Percentiles rank a stretch among this genome's conserved stretches.
phyloP scores from a whole-genome alignment of 2,797 vertebrate species.

The Zalophus californianus region DNA sequence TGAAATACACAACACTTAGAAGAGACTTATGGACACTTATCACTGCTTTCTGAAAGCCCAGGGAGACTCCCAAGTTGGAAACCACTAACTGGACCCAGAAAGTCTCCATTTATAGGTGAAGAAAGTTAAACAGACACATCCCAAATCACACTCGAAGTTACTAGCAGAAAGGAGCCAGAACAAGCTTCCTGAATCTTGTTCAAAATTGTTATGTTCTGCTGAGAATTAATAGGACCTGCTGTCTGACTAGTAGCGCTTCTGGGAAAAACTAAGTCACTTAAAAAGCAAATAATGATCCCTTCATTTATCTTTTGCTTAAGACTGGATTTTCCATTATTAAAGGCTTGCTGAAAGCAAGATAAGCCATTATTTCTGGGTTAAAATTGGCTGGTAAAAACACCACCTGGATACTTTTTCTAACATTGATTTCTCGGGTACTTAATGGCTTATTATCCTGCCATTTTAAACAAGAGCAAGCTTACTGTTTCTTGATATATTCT shows the following conservation, averaged over 20 bases:
- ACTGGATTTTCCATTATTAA: conserved; percentile 38
- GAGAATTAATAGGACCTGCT: neutral
- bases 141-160: neutral
- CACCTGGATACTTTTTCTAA: neutral
- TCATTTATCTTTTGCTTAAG: conserved; percentile 64
- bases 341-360: conserved; percentile 26
- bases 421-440: neutral
- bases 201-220: neutral
- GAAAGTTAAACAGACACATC: neutral
- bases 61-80: neutral
- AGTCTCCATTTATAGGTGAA: neutral
- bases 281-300: conserved; percentile 45
- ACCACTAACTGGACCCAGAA: neutral
- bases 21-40: neutral
- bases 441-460: conserved; percentile 43
- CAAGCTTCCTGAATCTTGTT: neutral
- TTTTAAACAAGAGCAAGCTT: conserved; percentile 14
- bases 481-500: neutral
- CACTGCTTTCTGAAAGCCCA: conserved; percentile 22
- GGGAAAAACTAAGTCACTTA: neutral
- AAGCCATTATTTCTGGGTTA: conserved; percentile 47
- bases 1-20: neutral
- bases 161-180: neutral
- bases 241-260: neutral
- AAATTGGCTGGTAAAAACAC: conserved; percentile 9